Conservation (phyloP, 2,113 vertebrate genomes). For the Hymenochirus boettgeri region DNA sequence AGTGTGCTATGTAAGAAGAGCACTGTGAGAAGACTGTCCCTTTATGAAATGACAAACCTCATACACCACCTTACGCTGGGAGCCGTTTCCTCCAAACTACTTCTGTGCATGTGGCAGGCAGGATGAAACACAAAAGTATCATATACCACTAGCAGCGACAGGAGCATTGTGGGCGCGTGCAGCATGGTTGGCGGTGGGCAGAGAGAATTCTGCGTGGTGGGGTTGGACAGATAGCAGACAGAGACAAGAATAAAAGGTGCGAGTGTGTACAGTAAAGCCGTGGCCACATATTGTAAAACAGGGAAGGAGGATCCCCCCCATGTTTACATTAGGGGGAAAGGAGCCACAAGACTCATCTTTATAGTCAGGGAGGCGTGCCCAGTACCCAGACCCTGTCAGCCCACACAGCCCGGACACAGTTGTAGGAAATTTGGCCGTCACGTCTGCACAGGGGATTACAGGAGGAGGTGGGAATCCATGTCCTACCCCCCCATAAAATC, state of each 20-base stretch:
- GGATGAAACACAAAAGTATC: no score
- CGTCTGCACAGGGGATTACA: background rate
- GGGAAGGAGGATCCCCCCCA: background rate
- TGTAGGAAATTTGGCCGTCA: no score
- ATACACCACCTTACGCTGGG: background rate
- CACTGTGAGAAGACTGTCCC: background rate
- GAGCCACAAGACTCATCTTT: background rate
- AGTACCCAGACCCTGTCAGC: background rate
- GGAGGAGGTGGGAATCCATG: conserved; percentile 3
- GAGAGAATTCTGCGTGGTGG: background rate
- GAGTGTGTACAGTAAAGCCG: background rate
- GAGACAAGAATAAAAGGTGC: background rate
- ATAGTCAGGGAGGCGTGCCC: background rate
- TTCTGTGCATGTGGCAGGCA: background rate
- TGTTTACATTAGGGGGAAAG: background rate
- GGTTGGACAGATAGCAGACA: background rate
- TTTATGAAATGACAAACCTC: background rate
- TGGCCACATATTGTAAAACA: background rate
- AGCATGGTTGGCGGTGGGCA: background rate
- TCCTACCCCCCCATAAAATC: conserved; percentile 23
- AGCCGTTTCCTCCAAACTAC: background rate
- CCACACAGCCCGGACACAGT: background rate
- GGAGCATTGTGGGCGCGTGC: background rate
- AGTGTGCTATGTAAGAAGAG: background rate
- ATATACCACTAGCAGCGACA: no score